Base-by-base conservation (phyloP, 2,797 vertebrate species). In the Poecile montanus region DNA sequence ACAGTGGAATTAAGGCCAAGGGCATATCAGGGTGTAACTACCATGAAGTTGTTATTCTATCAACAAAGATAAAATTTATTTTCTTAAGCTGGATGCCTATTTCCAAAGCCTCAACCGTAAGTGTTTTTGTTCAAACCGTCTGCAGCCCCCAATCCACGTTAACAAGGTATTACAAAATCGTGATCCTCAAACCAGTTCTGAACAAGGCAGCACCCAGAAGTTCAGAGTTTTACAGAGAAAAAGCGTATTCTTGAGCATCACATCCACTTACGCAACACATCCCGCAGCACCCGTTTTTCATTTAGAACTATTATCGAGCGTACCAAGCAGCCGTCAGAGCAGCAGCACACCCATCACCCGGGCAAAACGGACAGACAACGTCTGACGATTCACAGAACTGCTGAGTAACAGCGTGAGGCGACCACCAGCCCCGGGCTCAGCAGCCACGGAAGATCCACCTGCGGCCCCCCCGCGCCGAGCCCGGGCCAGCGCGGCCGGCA, bases 61-160 rank as follows among this genome's bases (percentile, higher is more conserved):
- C 92, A 83, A 90, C 92, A 95, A 71, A 1, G 21, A 81, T 84
- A 90, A 80, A 53, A 25, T 67, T 91, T 93, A 67, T 77, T 93
- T 94, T 79, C 83, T 79, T 83, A 83, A 74, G 27, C 16, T 25
- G 18, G 23, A 87, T 29, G 36, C 27, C 22, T n/a, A 45, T 63
- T 48, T 89, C 53, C 61, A 83, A 74, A 94, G 72, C 23, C 57
- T 65, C 83, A 34, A 20, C 36, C 15, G 0, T 36, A 36, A 36
- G 36, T 34, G 60, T 30, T 89, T 82, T 58, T 54, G 25, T 38
- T 84, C 36, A 73, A 95, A 30, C 51, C 51, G 22, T 40, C 57
- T 8, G 21, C 74, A 62, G 68, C 54, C 54, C 32, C 16, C 42
- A 50, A 85, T 11, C 16, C 56, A 51, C 11, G 0, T 17, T 87